phyloP scores from a whole-genome alignment of 2,888 invertebrate species.

The Ennomos quercinarius region DNA sequence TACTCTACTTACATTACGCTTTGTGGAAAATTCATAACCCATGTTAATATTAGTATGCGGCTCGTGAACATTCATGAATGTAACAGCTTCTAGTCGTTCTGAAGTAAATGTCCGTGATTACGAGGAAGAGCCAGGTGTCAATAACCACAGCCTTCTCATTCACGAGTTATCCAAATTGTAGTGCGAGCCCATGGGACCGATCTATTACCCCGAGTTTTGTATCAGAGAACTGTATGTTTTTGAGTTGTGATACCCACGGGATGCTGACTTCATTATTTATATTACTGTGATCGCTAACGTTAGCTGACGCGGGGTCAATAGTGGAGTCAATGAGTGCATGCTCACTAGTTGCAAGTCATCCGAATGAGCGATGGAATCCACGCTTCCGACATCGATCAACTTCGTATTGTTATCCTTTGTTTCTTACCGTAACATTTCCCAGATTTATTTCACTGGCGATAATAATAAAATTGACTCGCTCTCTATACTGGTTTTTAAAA shows the following conservation, averaged over 20 bases:
- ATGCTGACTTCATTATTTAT: constrained; percentile 76
- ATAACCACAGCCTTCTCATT: constrained; percentile 48
- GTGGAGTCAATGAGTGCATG: constrained; percentile 82
- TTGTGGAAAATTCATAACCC: constrained; percentile 12
- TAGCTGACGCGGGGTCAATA: constrained; percentile 75
- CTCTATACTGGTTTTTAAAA: constrained; percentile 13
- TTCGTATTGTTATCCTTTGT: constrained; percentile 61
- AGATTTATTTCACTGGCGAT: constrained; percentile 18
- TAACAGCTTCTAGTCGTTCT: constrained; percentile 23
- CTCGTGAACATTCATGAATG: constrained; percentile 14
- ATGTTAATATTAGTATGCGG: not conserved
- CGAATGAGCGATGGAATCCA: constrained; percentile 74
- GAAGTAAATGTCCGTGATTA: constrained; percentile 12
- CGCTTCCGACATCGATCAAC: constrained; percentile 78
- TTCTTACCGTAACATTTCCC: constrained; percentile 49
- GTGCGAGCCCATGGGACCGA: constrained; percentile 66
- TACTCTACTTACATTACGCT: not conserved
- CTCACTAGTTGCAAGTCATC: constrained; percentile 80
- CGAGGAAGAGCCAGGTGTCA: constrained; percentile 49
- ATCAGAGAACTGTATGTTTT: constrained; percentile 61
- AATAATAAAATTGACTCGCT: constrained; percentile 10
- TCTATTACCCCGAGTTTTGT: constrained; percentile 65
- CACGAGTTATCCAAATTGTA: constrained; percentile 54
- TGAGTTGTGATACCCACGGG: constrained; percentile 64
- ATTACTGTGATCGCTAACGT: constrained; percentile 72